Evolutionary conservation across 1,140 invertebrate species (phyloP), one percentile per base, ranked within the genome.

Genomic region (Psilanteris sp.): DNA sequence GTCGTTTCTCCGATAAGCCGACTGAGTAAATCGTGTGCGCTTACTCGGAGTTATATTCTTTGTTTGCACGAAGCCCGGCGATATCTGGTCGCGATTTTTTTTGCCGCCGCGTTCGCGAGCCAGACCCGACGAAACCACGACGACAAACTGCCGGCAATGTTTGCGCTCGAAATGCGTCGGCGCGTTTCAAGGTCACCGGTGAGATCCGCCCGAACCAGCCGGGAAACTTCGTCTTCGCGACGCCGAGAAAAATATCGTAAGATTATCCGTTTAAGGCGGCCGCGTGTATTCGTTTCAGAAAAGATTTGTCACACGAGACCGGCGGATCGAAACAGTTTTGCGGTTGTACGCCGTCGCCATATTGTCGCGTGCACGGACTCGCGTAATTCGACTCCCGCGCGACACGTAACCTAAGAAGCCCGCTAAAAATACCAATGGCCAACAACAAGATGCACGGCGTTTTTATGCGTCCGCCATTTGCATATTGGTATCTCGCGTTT

Each of bases 261-360:
- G 54, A 59, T 59, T 59, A 70, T 61, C 44, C 31, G 26, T 18
- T 16, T 24, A 52, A 54, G 29, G 31, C 55, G 36, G 13, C 54
- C 61, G 55, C 46, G 32, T 62, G 52, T 41, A 50, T 55, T 48
- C 36, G 43, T 71, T 61, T 71, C 46, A 54, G 44, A 43, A 52
- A 27, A 71, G 55, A 71, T 71, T 61, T 61, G 55, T 14, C 29
- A 32, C 37, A 46, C 54, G 41, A 50, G 26, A 57, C 29, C 48
- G 27, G 66, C 14, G 29, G 54, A 59, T 68, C 54, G 52, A 52
- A 52, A 59, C 52, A 70, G 66, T 70, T 70, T 54, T 70, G 66
- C 50, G 54, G 66, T 59, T 52, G 52, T 27, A 50, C 26, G 18
- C 27, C 29, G 18, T 20, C 29, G 34, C 44, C 54, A 59, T 50